These are phyloP conservation scores for Cotesia chilonis DNA, from an alignment of 1,140 invertebrate species.

Conservation along the genomic window DNA sequence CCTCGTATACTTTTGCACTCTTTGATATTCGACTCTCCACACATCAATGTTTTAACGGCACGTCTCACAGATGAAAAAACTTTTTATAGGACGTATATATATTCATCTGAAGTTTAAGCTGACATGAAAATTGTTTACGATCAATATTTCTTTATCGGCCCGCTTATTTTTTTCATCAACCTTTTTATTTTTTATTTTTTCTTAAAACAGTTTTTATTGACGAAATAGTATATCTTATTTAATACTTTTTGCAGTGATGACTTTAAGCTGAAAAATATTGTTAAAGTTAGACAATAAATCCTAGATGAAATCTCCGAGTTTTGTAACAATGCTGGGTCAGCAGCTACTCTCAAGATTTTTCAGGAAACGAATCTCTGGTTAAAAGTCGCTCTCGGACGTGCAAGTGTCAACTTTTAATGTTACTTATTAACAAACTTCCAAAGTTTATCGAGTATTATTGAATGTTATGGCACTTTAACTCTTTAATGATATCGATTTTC, in stretches of 20 bases:
- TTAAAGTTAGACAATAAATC: slow-evolving; percentile 7
- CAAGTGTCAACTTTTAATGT: slow-evolving; percentile 39
- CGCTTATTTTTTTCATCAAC: neutral
- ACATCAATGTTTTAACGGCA: no score
- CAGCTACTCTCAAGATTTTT: slow-evolving; percentile 29
- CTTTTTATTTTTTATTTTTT: neutral
- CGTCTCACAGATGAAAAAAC: neutral
- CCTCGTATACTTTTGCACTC: no score
- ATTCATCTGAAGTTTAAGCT: neutral
- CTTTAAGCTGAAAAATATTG: slow-evolving; percentile 14
- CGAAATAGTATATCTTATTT: slow-evolving; percentile 21
- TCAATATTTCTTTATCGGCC: neutral
- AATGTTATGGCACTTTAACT: no score
- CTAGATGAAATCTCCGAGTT: neutral
- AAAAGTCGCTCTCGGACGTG: neutral
- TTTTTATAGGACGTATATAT: neutral
- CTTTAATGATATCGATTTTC: no score
- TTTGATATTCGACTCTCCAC: no score
- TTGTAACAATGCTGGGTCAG: slow-evolving; percentile 36
- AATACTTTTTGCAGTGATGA: slow-evolving; percentile 15
- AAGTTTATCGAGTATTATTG: neutral
- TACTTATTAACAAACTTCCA: slow-evolving; percentile 19
- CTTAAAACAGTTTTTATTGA: neutral
- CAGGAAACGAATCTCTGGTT: slow-evolving; percentile 19
- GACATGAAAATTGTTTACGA: neutral